Evolutionary conservation across 2,113 vertebrate species (phyloP), one percentile per base, ranked within the genome.

Genomic region (Malurus cyaneus): DNA sequence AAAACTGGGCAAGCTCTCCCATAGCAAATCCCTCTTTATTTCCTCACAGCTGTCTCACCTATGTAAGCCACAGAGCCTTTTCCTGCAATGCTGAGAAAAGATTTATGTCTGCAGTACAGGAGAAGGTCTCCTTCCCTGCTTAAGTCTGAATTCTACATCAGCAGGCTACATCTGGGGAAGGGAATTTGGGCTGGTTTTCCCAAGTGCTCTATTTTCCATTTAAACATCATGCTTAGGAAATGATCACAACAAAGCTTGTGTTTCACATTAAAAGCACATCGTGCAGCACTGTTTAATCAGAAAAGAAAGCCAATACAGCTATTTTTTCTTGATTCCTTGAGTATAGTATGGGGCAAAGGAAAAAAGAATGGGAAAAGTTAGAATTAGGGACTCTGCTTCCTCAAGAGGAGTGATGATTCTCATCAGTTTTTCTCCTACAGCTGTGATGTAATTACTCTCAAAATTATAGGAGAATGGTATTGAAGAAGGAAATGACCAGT

Each of bases 21-120:
- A 28, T 29, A 69, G 62, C 88, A 95, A 88, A 89, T 80, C 62
- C 49, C 47, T 21, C 41, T 49, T 61, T 50, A 66, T 85, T 91
- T 85, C 78, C 83, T 76, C 80, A 71, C 78, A 92, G 78, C 86
- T 91, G 39, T 65, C 89, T 85, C 69, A 92, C 73, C 91, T 93
- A 9, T 79, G 39, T 82, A 69, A 94, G 57, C 50, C 57, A 74
- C 20, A 66, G 70, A 79, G 36, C 32, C 50, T 87, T 89, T 91
- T 82, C 84, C 59, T 89, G 78, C 50, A 64, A 34, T 7, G 29
- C 80, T 76, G 57, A 77, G 89, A 14, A 61, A 92, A 91, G 92
- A 93, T 94, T 95, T 95, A 86, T 91, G 60, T 60, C 36, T 80
- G 16, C 41, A 44, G 61, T 59, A 62, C 59, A 50, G 74, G 50